phyloP scores from a whole-genome alignment of 1,140 invertebrate species.

The Pentalonia nigronervosa region DNA sequence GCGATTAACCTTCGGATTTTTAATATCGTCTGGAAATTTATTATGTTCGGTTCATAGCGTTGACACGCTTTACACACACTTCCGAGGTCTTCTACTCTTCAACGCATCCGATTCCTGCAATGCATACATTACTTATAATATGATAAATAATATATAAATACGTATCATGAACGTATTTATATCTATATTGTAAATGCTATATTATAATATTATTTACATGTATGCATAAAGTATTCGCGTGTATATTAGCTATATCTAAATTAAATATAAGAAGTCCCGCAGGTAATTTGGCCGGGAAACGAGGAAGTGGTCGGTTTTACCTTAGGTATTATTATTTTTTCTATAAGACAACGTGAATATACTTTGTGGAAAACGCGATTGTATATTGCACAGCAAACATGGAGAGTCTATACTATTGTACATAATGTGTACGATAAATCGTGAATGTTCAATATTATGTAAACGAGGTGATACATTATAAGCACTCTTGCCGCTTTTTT shows the following conservation, averaged over 20 bases:
- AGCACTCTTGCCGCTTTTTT: no score
- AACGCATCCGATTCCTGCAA: neutral
- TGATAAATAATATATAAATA: neutral
- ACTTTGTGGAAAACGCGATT: neutral
- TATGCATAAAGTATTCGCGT: no score
- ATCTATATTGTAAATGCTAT: no score
- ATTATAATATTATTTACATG: no score
- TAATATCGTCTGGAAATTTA: neutral
- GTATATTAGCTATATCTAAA: no score
- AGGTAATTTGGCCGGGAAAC: neutral
- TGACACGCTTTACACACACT: neutral
- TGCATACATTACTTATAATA: neutral
- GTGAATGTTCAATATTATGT: no score
- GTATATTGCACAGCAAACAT: neutral
- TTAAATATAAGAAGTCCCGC: neutral
- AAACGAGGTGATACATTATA: no score
- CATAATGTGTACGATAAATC: no score
- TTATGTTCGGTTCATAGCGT: neutral
- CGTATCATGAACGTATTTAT: neutral
- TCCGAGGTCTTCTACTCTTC: constrained; percentile 10
- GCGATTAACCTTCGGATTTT: neutral
- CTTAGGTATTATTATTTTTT: neutral
- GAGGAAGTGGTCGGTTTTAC: neutral
- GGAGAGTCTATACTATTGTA: no score
- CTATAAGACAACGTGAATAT: neutral